Evolutionary conservation across 1,140 invertebrate species (phyloP), one percentile per base, ranked within the genome.

Genomic region (Brachionus rubens): DNA sequence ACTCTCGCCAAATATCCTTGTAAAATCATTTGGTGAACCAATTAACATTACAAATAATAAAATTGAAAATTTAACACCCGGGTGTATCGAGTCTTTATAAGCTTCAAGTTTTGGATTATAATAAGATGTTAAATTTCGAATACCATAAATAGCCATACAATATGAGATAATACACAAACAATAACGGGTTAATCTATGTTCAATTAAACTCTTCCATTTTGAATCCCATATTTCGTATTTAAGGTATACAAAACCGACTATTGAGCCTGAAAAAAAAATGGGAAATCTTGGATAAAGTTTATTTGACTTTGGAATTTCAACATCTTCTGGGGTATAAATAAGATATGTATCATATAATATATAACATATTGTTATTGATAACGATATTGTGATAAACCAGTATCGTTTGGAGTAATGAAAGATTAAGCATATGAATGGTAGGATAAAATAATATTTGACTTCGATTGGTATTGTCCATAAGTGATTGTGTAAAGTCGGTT

Each of bases 231-330:
- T 56, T 56, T 56, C 52, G 19, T 56, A 56, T 56, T 56, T 62
- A 16, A 36, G 36, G 21, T 40, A 62, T 16, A 62, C 10, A 40
- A 62, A 62, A 7, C 28, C 56, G 3, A 41, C 33, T 19, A 62
- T 2, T 40, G 56, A 62, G 2, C 56, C 56, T 7, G 56, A 62
- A 36, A 16, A 62, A 40, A 62, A 62, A 16, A 62, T 40, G 0
- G 56, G 56, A 36, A 62, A 62, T 62, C 56, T 62, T n/a, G 36
- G 28, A 62, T 62, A 62, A 6, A 62, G 5, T 41, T 62, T 62
- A 62, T 40, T 54, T 1, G 52, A 54, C 16, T 4, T 28, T 21
- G 26, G 14, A 28, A 54, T 2, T 12, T 28, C 33, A 14, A 28
- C 24, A n/a, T 54, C 52, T 3, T 9, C 3, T 14, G 2, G 12